Evolutionary conservation across 2,113 vertebrate genomes (phyloP).

Genomic region (Neolamprologus hecqui): DNA sequence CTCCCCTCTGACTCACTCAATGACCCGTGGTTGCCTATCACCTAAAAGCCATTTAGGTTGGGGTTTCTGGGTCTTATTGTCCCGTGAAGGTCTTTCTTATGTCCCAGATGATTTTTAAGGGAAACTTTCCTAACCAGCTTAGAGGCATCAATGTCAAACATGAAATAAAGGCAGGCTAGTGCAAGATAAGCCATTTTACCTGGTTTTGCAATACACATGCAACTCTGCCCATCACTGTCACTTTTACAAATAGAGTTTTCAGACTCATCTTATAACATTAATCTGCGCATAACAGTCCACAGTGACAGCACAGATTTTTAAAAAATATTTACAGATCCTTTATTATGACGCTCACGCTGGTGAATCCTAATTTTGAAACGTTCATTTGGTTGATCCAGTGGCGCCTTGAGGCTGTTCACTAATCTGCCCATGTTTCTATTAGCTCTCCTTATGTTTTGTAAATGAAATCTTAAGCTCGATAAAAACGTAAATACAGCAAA

Average conservation of each 20-base stretch:
- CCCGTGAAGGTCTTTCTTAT: background rate
- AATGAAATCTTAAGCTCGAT: background rate
- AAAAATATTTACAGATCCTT: rapidly evolving
- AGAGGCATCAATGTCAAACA: background rate
- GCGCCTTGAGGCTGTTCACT: background rate
- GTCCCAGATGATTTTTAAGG: background rate
- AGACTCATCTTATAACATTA: background rate
- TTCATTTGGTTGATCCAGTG: background rate
- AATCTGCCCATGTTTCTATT: rapidly evolving
- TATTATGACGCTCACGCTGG: background rate
- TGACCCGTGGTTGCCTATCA: background rate
- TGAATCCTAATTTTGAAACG: background rate
- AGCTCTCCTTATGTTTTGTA: background rate
- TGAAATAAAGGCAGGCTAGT: background rate
- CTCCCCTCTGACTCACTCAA: background rate
- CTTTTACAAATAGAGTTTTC: background rate
- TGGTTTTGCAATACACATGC: background rate
- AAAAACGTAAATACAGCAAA: background rate
- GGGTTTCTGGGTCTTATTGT: background rate
- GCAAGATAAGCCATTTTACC: background rate
- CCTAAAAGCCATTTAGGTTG: background rate
- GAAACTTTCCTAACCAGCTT: background rate
- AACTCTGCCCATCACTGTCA: rapidly evolving
- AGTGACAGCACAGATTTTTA: background rate
- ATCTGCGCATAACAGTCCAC: background rate